Percentiles rank a stretch among this genome's conserved stretches.
Evolutionary conservation across 1,140 invertebrate genomes (phyloP).

Genomic region (Glossosoma conforme): DNA sequence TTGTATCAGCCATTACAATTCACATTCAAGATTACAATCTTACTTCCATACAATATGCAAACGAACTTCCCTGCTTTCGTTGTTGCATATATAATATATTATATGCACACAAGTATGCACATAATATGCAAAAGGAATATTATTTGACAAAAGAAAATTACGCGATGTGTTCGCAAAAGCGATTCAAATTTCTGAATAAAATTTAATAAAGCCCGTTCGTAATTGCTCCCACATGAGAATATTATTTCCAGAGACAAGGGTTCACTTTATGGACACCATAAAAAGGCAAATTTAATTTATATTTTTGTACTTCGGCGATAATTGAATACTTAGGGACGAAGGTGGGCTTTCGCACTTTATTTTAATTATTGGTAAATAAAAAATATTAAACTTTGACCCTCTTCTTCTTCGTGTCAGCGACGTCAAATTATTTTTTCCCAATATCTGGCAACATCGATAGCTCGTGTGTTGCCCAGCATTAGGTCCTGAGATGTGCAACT

Average conservation of each 20-base stretch:
- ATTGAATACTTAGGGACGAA: conserved; percentile 13
- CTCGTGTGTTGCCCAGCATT: too few species aligned
- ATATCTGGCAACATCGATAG: too few species aligned
- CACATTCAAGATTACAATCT: too few species aligned
- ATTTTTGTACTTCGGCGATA: conserved; percentile 9
- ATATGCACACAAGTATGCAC: not conserved
- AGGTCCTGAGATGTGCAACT: too few species aligned
- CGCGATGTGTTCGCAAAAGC: conserved; percentile 1
- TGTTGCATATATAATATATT: not conserved
- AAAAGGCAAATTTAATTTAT: conserved; percentile 10
- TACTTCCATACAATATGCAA: too few species aligned
- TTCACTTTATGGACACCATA: conserved; percentile 2
- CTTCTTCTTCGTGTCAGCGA: too few species aligned
- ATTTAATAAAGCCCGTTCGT: conserved; percentile 12
- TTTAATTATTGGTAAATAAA: too few species aligned
- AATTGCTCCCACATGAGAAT: conserved; percentile 11
- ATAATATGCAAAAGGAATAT: not conserved
- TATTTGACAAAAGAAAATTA: conserved; percentile 4
- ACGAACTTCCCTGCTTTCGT: too few species aligned
- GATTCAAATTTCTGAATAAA: conserved; percentile 5
- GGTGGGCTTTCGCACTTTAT: too few species aligned
- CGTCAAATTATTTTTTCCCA: too few species aligned
- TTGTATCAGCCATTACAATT: too few species aligned
- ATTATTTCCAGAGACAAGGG: conserved; percentile 9
- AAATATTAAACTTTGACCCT: too few species aligned